phyloP scores from a whole-genome alignment of 1,140 invertebrate genomes.

The Atta cephalotes region DNA sequence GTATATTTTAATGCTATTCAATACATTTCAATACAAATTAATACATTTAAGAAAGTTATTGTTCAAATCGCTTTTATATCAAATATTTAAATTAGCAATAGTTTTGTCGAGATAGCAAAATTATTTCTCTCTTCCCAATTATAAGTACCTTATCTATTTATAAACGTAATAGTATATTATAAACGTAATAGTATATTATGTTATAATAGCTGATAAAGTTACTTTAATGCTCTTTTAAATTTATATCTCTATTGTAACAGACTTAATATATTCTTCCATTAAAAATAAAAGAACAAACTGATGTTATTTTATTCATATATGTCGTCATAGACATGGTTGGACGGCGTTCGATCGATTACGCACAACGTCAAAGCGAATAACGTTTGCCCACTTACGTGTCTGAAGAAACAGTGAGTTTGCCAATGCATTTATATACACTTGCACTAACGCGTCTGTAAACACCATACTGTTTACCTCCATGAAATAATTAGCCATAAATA shows the following conservation, averaged over 20 bases:
- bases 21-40: not conserved
- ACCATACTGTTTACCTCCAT: not conserved
- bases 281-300: conserved; percentile 44
- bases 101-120: not conserved
- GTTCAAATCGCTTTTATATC: not conserved
- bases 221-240: not conserved
- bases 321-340: conserved; percentile 93
- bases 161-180: no score
- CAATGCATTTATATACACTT: conserved; percentile 64
- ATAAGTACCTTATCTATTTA: conserved; percentile 1
- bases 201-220: conserved; percentile 1
- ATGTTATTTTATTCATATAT: conserved; percentile 60
- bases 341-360: conserved; percentile 96
- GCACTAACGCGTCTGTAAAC: conserved; percentile 46
- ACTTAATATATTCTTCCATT: not conserved
- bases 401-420: conserved; percentile 99
- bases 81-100: not conserved
- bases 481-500: conserved; percentile 63
- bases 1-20: not conserved
- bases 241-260: not conserved
- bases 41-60: not conserved
- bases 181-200: not conserved
- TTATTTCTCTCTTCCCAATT: not conserved
- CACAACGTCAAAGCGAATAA: conserved; percentile 99
- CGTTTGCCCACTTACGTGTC: conserved; percentile 98